Conservation (phyloP, 2,888 invertebrate genomes). For the Bombyx huttoni region DNA sequence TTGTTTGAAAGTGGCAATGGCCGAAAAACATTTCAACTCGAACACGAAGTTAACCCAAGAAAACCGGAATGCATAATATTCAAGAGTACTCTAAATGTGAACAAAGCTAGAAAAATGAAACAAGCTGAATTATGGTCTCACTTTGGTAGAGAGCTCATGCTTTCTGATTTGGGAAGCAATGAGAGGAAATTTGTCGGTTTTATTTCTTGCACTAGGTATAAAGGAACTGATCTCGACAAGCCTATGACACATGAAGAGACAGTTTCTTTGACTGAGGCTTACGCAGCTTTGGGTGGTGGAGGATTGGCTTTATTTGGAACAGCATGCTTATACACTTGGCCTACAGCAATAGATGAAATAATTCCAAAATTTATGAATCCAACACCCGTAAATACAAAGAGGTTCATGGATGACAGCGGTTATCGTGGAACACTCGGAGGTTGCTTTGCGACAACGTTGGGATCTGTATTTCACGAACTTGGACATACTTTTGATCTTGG, state of each 20-base stretch:
- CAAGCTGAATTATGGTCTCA: constrained; percentile 88
- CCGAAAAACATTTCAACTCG: constrained; percentile 86
- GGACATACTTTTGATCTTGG: constrained; percentile 96
- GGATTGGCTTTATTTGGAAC: constrained; percentile 93
- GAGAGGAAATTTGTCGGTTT: constrained; percentile 91
- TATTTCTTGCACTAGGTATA: constrained; percentile 87
- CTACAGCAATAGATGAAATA: constrained; percentile 78
- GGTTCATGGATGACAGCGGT: constrained; percentile 92
- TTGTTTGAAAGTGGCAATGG: constrained; percentile 83
- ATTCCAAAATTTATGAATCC: constrained; percentile 61
- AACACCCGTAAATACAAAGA: constrained; percentile 77
- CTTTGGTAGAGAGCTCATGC: constrained; percentile 88
- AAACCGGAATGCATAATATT: constrained; percentile 80
- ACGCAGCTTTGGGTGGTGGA: constrained; percentile 93
- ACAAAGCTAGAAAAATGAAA: constrained; percentile 79
- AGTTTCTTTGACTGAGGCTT: constrained; percentile 79
- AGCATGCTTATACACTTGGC: constrained; percentile 93
- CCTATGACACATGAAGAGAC: constrained; percentile 79
- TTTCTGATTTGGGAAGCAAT: constrained; percentile 74
- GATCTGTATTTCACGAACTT: constrained; percentile 93
- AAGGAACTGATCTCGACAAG: constrained; percentile 74
- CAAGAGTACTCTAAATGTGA: constrained; percentile 78
- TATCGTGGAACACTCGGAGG: constrained; percentile 89
- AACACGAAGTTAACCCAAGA: constrained; percentile 72
- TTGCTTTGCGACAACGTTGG: constrained; percentile 91